Evolutionary conservation across 2,113 vertebrate genomes (phyloP), one percentile per base, ranked within the genome.

Genomic region (Silurus meridionalis): DNA sequence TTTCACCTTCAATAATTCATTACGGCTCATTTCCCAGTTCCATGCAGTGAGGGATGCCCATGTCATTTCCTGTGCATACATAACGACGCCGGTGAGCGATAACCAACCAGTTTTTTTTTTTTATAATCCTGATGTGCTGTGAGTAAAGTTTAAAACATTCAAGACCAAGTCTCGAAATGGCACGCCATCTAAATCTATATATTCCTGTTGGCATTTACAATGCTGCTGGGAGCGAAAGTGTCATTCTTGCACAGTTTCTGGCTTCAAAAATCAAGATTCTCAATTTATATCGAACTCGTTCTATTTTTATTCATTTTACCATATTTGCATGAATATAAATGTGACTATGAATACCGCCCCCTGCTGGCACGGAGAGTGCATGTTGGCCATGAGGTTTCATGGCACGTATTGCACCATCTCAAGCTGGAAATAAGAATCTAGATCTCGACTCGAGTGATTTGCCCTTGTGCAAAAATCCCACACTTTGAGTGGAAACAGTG

Each of bases 1-100:
- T 69, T 87, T 78, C 84, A 84, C 83, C 46, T 82, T 88, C 48
- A 89, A 85, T 86, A 81, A 89, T 89, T 88, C 69, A 87, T 84
- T 75, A 86, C 28, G 23, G 25, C 74, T 86, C 53, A 86, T 86
- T 81, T 84, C 64, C 72, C 72, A 55, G 64, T 87, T 81, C 86
- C 57, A 48, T n/a, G 60, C 60, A 25, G 8, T 17, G 46, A 82
- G 48, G 37, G 8, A 53, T 66, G 80, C 61, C 23, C 2, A 66
- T 64, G 80, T 82, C 80, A 66, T 82, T 82, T 82, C 61, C 80
- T 25, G 80, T 5, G 21, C 13, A 81, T 10, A 81, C 48, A 13
- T 63, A 63, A 48, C 58, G 1, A 52, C 13, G 46, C 46, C 5
- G 8, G 61, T 50, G 80, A 82, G 60, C 37, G 28, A 50, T 50